phyloP scores from a whole-genome alignment of 2,113 vertebrate species.

The Cinclus mexicanus region DNA sequence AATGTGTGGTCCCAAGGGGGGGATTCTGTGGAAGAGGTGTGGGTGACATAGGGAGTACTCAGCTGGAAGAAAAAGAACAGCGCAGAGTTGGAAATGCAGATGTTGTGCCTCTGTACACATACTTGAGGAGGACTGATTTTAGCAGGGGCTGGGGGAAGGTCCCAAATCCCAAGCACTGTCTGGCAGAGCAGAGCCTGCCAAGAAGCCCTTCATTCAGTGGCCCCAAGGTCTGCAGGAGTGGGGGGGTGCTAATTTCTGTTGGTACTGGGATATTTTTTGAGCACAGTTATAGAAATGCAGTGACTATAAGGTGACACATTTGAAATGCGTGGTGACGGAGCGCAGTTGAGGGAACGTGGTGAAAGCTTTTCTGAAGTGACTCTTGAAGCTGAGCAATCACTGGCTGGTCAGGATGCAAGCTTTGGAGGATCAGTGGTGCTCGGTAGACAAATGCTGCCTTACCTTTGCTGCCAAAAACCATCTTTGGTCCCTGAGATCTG shows the following conservation, averaged over 20 bases:
- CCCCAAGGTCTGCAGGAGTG: not conserved
- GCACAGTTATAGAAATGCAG: not conserved
- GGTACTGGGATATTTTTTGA: not conserved
- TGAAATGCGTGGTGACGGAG: accelerated
- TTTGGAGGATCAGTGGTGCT: accelerated
- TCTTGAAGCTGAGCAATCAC: accelerated
- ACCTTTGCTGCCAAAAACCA: accelerated
- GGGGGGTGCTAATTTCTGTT: not conserved
- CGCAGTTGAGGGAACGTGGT: accelerated
- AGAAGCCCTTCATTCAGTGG: accelerated
- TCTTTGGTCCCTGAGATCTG: not conserved
- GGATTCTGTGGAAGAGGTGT: accelerated
- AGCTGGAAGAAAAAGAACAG: not conserved
- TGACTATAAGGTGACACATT: not conserved
- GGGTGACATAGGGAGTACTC: not conserved
- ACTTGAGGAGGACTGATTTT: not conserved
- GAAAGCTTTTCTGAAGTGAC: not conserved
- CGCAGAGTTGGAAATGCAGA: not conserved
- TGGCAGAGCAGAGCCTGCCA: accelerated
- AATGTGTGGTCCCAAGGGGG: accelerated
- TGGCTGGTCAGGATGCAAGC: no score
- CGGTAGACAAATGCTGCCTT: not conserved
- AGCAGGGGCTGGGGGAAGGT: not conserved
- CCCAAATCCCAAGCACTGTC: not conserved
- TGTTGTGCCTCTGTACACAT: not conserved